Base-by-base conservation (phyloP, 2,797 vertebrate genomes). In the Gymnodraco acuticeps region DNA sequence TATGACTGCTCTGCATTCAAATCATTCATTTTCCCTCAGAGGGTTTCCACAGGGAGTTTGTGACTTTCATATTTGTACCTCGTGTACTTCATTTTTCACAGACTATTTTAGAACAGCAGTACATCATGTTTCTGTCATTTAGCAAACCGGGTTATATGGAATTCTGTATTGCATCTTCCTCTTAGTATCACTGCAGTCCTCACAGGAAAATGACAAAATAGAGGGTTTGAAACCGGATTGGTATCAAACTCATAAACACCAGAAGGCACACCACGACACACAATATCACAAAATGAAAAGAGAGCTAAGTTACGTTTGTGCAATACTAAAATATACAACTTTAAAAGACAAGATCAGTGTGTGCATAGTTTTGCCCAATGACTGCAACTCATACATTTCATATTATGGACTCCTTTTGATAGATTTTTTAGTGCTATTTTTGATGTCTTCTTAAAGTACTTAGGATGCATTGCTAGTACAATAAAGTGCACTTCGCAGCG, bases 51-150 rank as follows among this genome's bases (percentile, higher is more conserved):
- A 23, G 69, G 56, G 14, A 17, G 23, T n/a, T 51, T 50, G 10
- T 64, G 64, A 73, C 66, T 58, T 67, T 77, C 14, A 20, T 48
- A 60, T n/a, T 77, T 23, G 15, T 17, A 74, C 54, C 58, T 66
- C 62, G 33, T 50, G 55, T 58, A 11, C 58, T 45, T 66, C 23
- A 45, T 50, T 64, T 64, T 70, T 59, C 15, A 65, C 41, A 27
- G 62, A 56, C 11, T 33, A 47, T 60, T 56, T 52, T 5, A 11
- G 17, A 50, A n/a, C 11, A 23, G 19, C 7, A 11, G 52, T 62
- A 42, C 12, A 45, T 64, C 8, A 42, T 10, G 27, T 41, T 64
- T 47, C 15, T 47, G 42, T 58, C 7, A 20, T 13, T 7, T 6
- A 31, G 42, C 51, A 62, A 61, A 68, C 23, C 56, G 54, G n/a